Evolutionary conservation across 1,140 invertebrate species (phyloP).

Genomic region (Berghia stephanieae): DNA sequence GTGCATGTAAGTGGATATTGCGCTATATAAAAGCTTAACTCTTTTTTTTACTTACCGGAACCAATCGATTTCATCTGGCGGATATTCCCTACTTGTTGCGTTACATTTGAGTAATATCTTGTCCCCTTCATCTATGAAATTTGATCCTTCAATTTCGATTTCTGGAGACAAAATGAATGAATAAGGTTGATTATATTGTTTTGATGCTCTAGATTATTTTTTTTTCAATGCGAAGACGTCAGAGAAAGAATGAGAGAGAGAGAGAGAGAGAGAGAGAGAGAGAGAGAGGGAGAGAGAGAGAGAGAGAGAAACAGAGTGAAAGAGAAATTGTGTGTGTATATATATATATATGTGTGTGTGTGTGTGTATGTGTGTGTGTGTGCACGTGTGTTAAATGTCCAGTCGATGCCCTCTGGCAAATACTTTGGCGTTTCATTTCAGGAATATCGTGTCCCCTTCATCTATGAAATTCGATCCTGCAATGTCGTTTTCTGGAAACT

Average conservation of each 20-base stretch:
- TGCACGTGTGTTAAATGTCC: no score
- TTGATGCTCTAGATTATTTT: no score
- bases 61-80: slow-evolving; percentile 50
- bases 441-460: slow-evolving; percentile 43
- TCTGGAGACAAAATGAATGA: slow-evolving; percentile 38
- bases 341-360: no score
- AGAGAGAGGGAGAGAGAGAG: no score
- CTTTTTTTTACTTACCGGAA: slow-evolving; percentile 37
- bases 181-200: background rate
- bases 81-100: slow-evolving; percentile 41
- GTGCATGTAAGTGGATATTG: no score
- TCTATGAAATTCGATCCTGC: slow-evolving; percentile 42
- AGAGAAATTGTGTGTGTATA: no score
- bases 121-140: slow-evolving; percentile 47
- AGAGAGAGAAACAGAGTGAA: no score
- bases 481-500: slow-evolving; percentile 47
- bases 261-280: no score
- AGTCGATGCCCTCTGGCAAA: slow-evolving; percentile 48
- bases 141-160: slow-evolving; percentile 42
- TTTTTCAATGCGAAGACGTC: no score
- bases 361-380: no score
- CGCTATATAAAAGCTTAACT: no score
- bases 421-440: slow-evolving; percentile 48
- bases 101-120: slow-evolving; percentile 45
- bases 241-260: no score